Percentiles rank a stretch among this genome's conserved stretches.
phyloP scores from a whole-genome alignment of 2,113 vertebrate species.

The Apeltes quadracus region DNA sequence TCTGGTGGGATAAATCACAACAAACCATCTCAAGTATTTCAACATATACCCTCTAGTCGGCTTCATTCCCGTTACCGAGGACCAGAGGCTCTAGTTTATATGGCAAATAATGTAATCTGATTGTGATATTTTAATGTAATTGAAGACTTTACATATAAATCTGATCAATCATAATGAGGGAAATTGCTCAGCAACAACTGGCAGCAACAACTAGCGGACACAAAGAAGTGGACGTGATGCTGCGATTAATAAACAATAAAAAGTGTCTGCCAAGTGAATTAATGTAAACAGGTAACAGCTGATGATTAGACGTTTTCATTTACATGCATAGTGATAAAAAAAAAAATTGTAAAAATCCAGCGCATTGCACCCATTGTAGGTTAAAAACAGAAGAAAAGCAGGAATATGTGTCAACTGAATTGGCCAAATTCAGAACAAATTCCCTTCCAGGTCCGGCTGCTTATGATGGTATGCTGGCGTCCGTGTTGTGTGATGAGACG shows the following conservation, averaged over 20 bases:
- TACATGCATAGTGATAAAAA: not conserved
- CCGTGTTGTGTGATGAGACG: no score
- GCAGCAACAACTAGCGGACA: not conserved
- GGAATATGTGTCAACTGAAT: not conserved
- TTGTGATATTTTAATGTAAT: not conserved
- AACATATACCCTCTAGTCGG: not conserved
- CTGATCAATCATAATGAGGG: not conserved
- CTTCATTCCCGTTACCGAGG: not conserved
- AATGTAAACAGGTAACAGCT: not conserved
- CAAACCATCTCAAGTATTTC: slow-evolving; percentile 4
- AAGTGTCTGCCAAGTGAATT: not conserved
- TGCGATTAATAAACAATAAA: not conserved
- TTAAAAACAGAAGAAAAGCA: not conserved
- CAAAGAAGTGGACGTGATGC: not conserved
- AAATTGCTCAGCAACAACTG: slow-evolving; percentile 1
- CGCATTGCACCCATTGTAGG: not conserved
- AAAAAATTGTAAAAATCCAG: not conserved
- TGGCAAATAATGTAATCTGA: slow-evolving; percentile 23
- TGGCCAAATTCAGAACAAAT: no score
- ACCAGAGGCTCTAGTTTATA: not conserved
- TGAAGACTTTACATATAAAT: slow-evolving; percentile 8
- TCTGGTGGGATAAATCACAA: no score
- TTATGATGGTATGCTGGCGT: no score
- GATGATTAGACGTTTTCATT: not conserved
- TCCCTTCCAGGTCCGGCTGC: no score